Evolutionary conservation across 1,140 invertebrate genomes (phyloP).

Genomic region (Lutraria rhynchaena): DNA sequence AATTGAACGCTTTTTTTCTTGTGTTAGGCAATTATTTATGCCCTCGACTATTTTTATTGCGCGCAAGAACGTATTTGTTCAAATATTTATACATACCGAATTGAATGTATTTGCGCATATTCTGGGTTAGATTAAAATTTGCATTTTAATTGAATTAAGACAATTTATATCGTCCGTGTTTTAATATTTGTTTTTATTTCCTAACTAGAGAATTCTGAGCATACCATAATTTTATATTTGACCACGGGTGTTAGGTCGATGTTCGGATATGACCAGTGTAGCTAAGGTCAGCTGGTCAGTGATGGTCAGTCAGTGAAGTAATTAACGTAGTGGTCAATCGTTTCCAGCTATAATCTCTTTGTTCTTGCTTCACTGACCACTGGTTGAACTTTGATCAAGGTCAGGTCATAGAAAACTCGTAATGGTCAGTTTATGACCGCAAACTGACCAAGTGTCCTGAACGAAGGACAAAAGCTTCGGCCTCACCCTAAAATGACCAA

Average conservation of each 20-base stretch:
- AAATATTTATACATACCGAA: no score
- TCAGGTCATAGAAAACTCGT: conserved; percentile 24
- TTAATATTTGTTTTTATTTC: no score
- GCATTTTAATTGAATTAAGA: no score
- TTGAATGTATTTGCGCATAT: no score
- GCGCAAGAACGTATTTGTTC: no score
- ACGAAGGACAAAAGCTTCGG: conserved; percentile 23
- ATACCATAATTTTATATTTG: no score
- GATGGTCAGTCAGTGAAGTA: conserved; percentile 36
- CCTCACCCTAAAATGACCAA: conserved; percentile 19
- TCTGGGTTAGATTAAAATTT: no score
- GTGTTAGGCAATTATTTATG: no score
- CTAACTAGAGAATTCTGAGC: no score
- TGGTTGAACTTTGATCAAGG: conserved; percentile 18
- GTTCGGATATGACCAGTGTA: conserved; percentile 23
- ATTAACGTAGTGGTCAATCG: conserved; percentile 35
- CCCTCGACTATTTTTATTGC: no score
- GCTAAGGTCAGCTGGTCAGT: conserved; percentile 38
- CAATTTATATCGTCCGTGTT: no score
- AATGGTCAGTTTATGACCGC: conserved; percentile 14
- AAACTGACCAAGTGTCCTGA: conserved; percentile 17
- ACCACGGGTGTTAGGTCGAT: neutral
- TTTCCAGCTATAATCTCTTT: conserved; percentile 39
- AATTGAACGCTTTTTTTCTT: no score
- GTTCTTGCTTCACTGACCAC: conserved; percentile 30